These are phyloP conservation scores for Drosophila insularis DNA, from an alignment of 1,140 invertebrate genomes.

Conservation along the genomic window DNA sequence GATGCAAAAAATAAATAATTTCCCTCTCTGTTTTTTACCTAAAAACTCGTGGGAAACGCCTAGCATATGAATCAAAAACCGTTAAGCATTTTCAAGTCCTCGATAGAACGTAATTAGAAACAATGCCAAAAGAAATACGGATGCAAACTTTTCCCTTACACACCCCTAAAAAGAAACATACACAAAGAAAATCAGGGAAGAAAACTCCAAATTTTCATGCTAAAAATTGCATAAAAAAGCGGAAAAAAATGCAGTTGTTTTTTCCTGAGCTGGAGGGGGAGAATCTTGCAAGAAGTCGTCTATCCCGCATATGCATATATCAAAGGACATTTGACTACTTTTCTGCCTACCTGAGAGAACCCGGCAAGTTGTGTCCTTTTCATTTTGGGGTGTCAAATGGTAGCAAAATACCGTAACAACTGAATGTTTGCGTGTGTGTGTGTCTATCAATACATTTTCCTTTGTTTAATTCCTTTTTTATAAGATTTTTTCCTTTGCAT, in stretches of 20 bases:
- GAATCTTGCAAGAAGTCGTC: constrained; percentile 12
- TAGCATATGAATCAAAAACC: constrained; percentile 58
- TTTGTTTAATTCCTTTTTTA: constrained; percentile 63
- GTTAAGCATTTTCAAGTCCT: constrained; percentile 30
- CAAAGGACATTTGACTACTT: constrained; percentile 19
- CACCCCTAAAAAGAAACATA: constrained; percentile 34
- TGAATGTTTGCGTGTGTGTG: background rate
- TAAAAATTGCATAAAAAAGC: constrained; percentile 76
- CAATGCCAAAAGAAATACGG: constrained; percentile 45
- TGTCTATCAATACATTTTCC: constrained; percentile 30
- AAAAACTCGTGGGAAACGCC: constrained; percentile 73
- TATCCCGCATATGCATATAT: constrained; percentile 57
- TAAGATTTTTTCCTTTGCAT: constrained; percentile 49
- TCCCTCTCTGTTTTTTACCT: constrained; percentile 40
- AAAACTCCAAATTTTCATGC: constrained; percentile 63
- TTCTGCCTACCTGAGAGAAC: constrained; percentile 52
- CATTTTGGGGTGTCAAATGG: constrained; percentile 70
- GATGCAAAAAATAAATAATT: constrained; percentile 45
- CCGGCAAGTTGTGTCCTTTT: constrained; percentile 23
- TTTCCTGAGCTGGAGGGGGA: constrained; percentile 24
- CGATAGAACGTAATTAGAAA: constrained; percentile 58
- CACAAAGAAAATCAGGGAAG: constrained; percentile 10
- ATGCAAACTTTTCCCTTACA: constrained; percentile 35
- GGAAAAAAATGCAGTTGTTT: constrained; percentile 40
- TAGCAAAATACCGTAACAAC: constrained; percentile 62